Evolutionary conservation across 2,888 invertebrate species (phyloP), one percentile per base, ranked within the genome.

Genomic region (Scotopteryx bipunctaria): DNA sequence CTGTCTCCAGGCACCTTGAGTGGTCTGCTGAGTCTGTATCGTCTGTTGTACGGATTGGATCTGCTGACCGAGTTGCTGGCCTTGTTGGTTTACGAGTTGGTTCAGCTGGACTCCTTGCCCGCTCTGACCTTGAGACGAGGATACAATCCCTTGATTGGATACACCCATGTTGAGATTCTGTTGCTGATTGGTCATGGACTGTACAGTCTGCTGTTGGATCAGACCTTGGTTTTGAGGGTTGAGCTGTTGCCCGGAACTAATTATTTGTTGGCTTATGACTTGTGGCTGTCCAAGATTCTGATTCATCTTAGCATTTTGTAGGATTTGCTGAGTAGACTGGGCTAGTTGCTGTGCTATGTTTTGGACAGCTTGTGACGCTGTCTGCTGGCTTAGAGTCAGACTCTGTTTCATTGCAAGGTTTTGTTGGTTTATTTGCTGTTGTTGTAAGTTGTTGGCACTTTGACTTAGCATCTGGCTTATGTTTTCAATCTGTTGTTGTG

Each of bases 401-500:
- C 77, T 78, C 58, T 87, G 88, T 55, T 91, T 91, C 83, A 88
- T 86, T 2, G 83, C 82, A 71, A 89, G 67, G 47, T 83, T 89
- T 45, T 90, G 89, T 49, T 88, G 87, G 55, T 81, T 84, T 6
- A 86, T 56, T 57, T 90, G 91, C 43, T 83, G 78, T 50, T 86
- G 91, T 57, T 89, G 88, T 33, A 91, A 66, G 50, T 87, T 89
- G 57, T 88, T 89, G 8, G 89, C 88, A 69, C 88, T 89, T 50
- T 90, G 90, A 63, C 90, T 90, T 21, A 90, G 66, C 89, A 90
- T 89, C 63, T 93, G 93, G 32, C 91, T 91, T 13, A 92, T 93
- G 35, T 92, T 87, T 63, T 93, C 93, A 71, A 93, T 93, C 60
- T 93, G 91, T 60, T 93, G 93, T 60, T 89, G 89, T 11, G 93